Conservation (phyloP, 2,113 vertebrate species). For the Oryzias curvinotus region DNA sequence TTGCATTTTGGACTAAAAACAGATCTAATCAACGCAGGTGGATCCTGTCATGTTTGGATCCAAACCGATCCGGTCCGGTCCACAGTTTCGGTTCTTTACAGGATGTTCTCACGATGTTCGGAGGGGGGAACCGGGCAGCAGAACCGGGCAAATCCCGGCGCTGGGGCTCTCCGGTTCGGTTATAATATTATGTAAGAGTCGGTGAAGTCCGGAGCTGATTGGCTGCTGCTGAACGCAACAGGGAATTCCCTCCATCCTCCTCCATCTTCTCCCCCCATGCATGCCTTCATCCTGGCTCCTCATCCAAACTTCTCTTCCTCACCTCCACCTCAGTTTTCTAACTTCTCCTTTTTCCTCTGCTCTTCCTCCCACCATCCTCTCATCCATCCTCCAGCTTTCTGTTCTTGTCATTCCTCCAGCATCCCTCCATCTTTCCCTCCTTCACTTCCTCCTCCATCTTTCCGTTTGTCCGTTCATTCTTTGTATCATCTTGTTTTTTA, state of each 20-base stretch:
- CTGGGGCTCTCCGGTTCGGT: neutral
- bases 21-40: neutral
- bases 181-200: constrained; percentile 55
- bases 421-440: neutral
- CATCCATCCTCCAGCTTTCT: neutral
- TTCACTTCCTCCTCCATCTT: neutral
- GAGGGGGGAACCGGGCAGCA: neutral
- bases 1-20: neutral
- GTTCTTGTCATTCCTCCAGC: neutral
- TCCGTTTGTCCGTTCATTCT: neutral
- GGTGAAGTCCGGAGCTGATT: constrained; percentile 45
- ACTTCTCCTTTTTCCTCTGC: neutral
- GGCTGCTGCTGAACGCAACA: constrained; percentile 53
- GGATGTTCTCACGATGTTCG: constrained; percentile 21
- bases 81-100: neutral
- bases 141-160: constrained; percentile 22
- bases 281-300: constrained; percentile 38
- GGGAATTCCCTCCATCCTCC: constrained; percentile 66
- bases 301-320: constrained; percentile 13
- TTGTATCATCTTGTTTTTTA: too few relatives aligned
- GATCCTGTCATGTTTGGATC: too few relatives aligned
- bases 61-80: too few relatives aligned
- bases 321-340: accelerated
- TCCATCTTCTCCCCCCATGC: neutral
- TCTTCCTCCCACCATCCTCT: neutral